A percentile compares a stretch with the other conserved stretches of the same genome.
Evolutionary conservation across 30 jellyfish, hydroid and myxozoan genomes (phyloP).

Genomic region (Nemopilema nomurai): DNA sequence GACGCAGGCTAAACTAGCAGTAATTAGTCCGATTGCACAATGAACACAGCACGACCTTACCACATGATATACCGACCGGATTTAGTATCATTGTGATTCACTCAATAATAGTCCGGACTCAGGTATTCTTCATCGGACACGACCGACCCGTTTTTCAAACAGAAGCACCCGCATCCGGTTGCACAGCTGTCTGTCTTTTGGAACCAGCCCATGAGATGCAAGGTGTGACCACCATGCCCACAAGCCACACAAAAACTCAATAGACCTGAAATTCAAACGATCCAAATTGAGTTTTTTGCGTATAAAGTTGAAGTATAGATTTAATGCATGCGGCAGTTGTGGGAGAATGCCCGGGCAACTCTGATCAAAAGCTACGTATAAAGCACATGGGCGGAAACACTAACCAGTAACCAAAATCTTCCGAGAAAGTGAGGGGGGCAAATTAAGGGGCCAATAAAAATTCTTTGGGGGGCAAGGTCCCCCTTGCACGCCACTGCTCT

Average conservation of each 20-base stretch:
- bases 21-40: background rate
- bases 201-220: constrained; percentile 94
- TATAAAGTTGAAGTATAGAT: background rate
- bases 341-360: too few species aligned
- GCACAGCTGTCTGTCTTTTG: constrained; percentile 87
- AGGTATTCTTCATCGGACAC: constrained; percentile 44
- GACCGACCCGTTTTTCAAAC: constrained; percentile 83
- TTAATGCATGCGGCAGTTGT: background rate
- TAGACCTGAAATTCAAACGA: constrained; percentile 71
- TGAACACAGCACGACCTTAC: background rate
- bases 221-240: constrained; percentile 98
- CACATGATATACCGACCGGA: too few species aligned
- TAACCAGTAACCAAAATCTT: too few species aligned
- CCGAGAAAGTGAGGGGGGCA: too few species aligned
- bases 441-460: too few species aligned
- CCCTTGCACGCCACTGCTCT: too few species aligned
- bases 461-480: too few species aligned
- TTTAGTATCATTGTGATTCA: background rate
- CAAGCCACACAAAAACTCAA: constrained; percentile 94
- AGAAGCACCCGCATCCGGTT: constrained; percentile 97
- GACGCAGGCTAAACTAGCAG: too few species aligned
- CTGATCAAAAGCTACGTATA: too few species aligned
- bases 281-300: background rate
- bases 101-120: constrained; percentile 15
- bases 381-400: too few species aligned